Evolutionary conservation across 1,140 invertebrate genomes (phyloP), one percentile per base, ranked within the genome.

Genomic region (Pachyrhynchus sulphureomaculatus): DNA sequence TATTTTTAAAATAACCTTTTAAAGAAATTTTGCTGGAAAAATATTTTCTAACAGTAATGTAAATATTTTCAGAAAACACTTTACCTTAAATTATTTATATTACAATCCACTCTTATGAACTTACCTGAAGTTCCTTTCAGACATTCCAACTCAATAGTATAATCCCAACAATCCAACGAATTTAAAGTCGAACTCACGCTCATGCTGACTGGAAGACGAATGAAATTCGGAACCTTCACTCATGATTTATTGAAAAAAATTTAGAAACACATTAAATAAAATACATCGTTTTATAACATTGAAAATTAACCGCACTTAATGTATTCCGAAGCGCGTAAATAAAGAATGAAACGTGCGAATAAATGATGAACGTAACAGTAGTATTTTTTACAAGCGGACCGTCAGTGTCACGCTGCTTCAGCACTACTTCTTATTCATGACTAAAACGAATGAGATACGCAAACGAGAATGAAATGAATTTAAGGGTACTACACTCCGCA

Each of bases 101-200:
- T n/a, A n/a, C n/a, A n/a, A n/a, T n/a, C n/a, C n/a, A n/a, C n/a
- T n/a, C n/a, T n/a, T n/a, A n/a, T n/a, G n/a, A n/a, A 73, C 54
- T 18, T 68, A 89, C 86, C 87, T 87, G 88, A 81, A 55, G 84
- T 83, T 66, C 85, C 83, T 72, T 86, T 82, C 66, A 91, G 80
- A 76, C 87, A 88, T 75, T 90, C 88, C 70, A 91, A 74, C 72
- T 91, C 88, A 60, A 91, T 86, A 15, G 87, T 87, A 73, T 90
- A 91, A 80, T 90, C 88, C 89, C 89, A 91, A 69, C 83, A 84
- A 68, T 90, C 89, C 72, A 91, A 75, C 2, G 88, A 89, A 70
- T 84, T 88, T 52, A 87, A 63, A 24, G 56, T 64, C 57, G 68
- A 54, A 52, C 45, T 56, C 17, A 45, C 54, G 24, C 48, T 39